Evolutionary conservation across 2,888 invertebrate species (phyloP).

Genomic region (Busseola fusca): DNA sequence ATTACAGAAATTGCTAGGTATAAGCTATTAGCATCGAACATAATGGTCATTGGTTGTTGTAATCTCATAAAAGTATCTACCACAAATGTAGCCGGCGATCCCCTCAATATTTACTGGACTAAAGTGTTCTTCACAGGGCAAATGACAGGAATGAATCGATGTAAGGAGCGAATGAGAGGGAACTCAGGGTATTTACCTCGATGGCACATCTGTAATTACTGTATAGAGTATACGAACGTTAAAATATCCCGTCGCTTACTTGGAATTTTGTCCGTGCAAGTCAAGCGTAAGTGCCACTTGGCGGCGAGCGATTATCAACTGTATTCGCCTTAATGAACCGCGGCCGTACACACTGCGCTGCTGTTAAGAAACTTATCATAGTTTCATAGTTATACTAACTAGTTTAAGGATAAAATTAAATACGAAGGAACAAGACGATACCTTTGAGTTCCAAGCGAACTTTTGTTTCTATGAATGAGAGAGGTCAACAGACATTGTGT

Average conservation of each 20-base stretch:
- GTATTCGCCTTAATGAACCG: conserved; percentile 65
- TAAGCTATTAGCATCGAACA: conserved; percentile 74
- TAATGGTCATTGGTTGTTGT: conserved; percentile 73
- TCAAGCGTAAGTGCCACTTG: conserved; percentile 70
- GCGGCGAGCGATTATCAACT: conserved; percentile 73
- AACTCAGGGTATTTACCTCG: conserved; percentile 82
- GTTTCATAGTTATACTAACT: conserved; percentile 53
- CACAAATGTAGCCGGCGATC: conserved; percentile 64
- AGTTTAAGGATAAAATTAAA: conserved; percentile 58
- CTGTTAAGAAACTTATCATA: conserved; percentile 55
- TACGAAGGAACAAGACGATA: conserved; percentile 41
- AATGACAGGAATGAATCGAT: conserved; percentile 80
- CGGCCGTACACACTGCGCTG: conserved; percentile 39
- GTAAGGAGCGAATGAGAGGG: conserved; percentile 72
- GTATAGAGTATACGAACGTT: conserved; percentile 79
- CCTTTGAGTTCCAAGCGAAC: conserved; percentile 42
- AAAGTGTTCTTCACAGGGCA: conserved; percentile 78
- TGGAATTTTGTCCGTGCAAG: conserved; percentile 71
- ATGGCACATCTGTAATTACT: conserved; percentile 86
- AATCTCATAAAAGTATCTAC: conserved; percentile 76
- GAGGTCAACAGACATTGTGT: conserved; percentile 71
- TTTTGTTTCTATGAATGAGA: conserved; percentile 63
- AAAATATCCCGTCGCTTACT: conserved; percentile 82
- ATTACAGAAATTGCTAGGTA: conserved; percentile 76
- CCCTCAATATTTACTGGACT: conserved; percentile 77